Conservation (phyloP, 1,140 invertebrate species). For the Ectropis grisescens region DNA sequence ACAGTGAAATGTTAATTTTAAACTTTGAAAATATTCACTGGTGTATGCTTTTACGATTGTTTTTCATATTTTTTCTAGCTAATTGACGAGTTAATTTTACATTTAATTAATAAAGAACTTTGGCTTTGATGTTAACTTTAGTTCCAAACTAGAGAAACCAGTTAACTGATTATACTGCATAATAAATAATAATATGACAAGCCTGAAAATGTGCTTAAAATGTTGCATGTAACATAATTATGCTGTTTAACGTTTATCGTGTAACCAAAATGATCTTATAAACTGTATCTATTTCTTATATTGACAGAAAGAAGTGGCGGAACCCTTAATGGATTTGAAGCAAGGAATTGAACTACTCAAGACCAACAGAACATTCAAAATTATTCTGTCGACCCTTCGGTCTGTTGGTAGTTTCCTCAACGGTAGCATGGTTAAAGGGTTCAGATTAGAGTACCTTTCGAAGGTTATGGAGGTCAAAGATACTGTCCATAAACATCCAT, state of each 20-base stretch:
- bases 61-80: no score
- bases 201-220: no score
- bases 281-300: conserved; percentile 6
- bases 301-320: conserved; percentile 96
- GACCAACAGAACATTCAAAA: conserved; percentile 94
- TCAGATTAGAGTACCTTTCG: conserved; percentile 97
- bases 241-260: not conserved
- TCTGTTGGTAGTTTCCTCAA: conserved; percentile 98
- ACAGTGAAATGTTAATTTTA: no score
- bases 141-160: no score
- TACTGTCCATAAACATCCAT: conserved; percentile 97
- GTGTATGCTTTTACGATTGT: no score
- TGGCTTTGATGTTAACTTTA: no score
- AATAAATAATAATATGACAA: no score
- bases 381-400: conserved; percentile 92
- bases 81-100: no score
- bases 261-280: not conserved
- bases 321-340: conserved; percentile 98
- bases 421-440: conserved; percentile 94
- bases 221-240: no score
- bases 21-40: no score
- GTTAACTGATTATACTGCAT: no score
- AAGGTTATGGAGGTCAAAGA: conserved; percentile 99
- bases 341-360: conserved; percentile 93
- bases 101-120: no score